Evolutionary conservation across 92 coral and sea anemone species (phyloP), one percentile per base, ranked within the genome.

Genomic region (Hydrozoanthus gracilis): DNA sequence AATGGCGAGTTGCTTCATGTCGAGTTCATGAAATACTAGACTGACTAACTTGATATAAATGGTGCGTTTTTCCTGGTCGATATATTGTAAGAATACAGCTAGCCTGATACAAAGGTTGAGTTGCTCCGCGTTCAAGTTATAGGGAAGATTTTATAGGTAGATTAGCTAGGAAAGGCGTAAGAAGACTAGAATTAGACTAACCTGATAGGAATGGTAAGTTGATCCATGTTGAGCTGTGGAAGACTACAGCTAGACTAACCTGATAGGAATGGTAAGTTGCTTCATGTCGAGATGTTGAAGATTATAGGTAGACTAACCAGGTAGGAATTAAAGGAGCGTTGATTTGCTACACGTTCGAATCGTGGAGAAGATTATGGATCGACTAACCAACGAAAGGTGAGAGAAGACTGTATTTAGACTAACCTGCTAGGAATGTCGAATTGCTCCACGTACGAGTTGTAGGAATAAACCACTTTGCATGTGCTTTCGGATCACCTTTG

Each of bases 381-480:
- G 60, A 54, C 60, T 54, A 54, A 54, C 60, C 60, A 54, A 54
- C 0, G 60, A 54, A 54, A 0, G 60, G 60, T 54, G 60, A 54
- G 60, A 54, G 60, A 54, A 54, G 60, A 2, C 60, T 2, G 2
- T 12, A 54, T 2, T 54, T 4, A 44, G 39, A 61, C 86, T 84
- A 61, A 94, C 97, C 97, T 13, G 95, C 86, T 10, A 73, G 17
- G 83, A 84, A 92, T 3, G 93, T 94, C 18, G 92, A 79, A 60
- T 94, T 94, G 62, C 95, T 94, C 97, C 95, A 94, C 16, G 93
- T 90, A n/a, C 97, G 91, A 7, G 88, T 77, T 51, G 92, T 94
- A 0, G 93, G 93, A 18, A 94, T 17, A 58, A 78, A 94, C 90
- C 95, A 90, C 45, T 88, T 84, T 13, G 98, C 98, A 50, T 92